These are phyloP conservation scores for Mastomys natalensis DNA, from an alignment of 2,113 vertebrate genomes.

Conservation along the genomic window DNA sequence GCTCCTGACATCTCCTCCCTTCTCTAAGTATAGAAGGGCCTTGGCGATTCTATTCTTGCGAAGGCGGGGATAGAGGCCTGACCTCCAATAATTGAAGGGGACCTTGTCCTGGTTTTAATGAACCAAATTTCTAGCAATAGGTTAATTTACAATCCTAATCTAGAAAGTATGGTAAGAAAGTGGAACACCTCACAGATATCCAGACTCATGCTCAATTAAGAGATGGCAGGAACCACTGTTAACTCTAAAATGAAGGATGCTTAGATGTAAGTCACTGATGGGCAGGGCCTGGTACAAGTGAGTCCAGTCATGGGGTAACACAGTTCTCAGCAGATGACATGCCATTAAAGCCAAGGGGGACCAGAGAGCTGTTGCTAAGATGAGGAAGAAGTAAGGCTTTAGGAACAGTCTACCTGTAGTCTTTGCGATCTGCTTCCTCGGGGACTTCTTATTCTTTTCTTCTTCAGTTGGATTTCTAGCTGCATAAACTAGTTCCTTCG, in stretches of 20 bases:
- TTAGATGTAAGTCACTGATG: background rate
- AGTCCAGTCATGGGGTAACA: background rate
- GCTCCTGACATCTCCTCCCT: too few relatives aligned
- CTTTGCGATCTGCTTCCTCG: background rate
- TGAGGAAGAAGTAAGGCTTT: background rate
- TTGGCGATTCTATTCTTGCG: too few relatives aligned
- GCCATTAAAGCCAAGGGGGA: fast-evolving
- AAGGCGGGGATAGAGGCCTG: too few relatives aligned
- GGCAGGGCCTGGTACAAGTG: background rate
- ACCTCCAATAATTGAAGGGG: too few relatives aligned
- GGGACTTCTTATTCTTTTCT: conserved; percentile 16
- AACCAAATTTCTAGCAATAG: background rate
- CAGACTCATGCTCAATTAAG: background rate
- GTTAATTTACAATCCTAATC: background rate
- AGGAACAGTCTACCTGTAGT: background rate
- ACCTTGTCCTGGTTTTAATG: background rate
- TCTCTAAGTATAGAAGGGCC: too few relatives aligned
- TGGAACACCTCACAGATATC: too few relatives aligned
- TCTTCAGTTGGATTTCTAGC: conserved; percentile 49
- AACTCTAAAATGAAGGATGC: background rate
- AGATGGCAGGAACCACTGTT: background rate
- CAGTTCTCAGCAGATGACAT: background rate
- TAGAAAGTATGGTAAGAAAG: background rate
- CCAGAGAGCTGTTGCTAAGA: background rate
- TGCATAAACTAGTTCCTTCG: background rate